Evolutionary conservation across 2,888 invertebrate species (phyloP), one percentile per base, ranked within the genome.

Genomic region (Graphium colonna): DNA sequence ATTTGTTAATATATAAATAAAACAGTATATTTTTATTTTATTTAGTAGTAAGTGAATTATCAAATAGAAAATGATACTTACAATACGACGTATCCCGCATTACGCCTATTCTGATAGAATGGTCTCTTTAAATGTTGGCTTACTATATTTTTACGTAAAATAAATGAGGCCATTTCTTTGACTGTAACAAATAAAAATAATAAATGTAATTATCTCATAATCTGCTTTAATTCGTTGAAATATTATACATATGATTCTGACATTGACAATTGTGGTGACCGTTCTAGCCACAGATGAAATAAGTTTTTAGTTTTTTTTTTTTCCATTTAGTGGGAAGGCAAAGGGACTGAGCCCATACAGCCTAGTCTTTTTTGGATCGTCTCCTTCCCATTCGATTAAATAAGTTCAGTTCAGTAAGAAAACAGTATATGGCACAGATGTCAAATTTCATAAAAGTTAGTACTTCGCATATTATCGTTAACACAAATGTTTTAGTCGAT

Each of bases 31-130:
- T 44, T n/a, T n/a, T n/a, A n/a, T n/a, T n/a, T n/a, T n/a, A n/a
- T n/a, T n/a, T n/a, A n/a, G n/a, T n/a, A n/a, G 12, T 28, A 10
- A 10, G 9, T 7, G 31, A 31, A 12, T 43, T 28, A 46, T 8
- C 10, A 26, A 21, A 21, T 5, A 10, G 15, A 18, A 47, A 51
- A 61, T 58, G 47, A 40, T 64, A 92, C 94, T 92, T 88, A 94
- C 94, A 94, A 79, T 38, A 94, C 93, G 58, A 94, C 91, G 69
- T 93, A 94, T 69, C 94, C 94, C 68, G 91, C 85, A 67, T 91
- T 88, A 57, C 90, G 93, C 91, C 87, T 93, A 59, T 74, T 83
- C 64, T 79, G 85, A 59, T 83, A 85, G 57, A 85, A 75, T 47
- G 85, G 84, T 52, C 73, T 73, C 69, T 79, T 81, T 40, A 87